phyloP scores from a whole-genome alignment of 2,888 invertebrate genomes.

The Pemphredon lugubris region DNA sequence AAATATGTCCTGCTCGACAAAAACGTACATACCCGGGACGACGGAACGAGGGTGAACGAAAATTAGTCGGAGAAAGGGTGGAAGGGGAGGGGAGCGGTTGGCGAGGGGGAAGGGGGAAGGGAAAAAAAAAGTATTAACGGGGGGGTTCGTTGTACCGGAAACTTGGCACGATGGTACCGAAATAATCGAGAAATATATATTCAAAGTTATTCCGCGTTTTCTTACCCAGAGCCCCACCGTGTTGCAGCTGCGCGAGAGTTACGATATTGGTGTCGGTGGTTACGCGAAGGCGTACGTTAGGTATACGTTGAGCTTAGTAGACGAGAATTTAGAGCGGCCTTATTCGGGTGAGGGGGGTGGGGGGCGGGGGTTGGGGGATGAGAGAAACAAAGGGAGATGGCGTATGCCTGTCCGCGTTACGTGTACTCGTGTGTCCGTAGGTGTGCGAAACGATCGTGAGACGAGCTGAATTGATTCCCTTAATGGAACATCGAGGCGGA shows the following conservation, averaged over 20 bases:
- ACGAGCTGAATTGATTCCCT: conserved; percentile 51
- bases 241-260: conserved; percentile 64
- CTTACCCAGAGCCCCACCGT: conserved; percentile 74
- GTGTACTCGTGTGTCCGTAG: conserved; percentile 11
- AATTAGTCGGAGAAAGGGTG: no score
- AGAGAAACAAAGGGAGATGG: conserved; percentile 46
- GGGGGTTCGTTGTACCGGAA: conserved; percentile 20
- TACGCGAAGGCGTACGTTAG: conserved; percentile 40
- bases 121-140: no score
- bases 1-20: no score
- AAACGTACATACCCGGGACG: no score
- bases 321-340: conserved; percentile 65
- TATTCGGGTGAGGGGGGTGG: no score
- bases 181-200: conserved; percentile 64
- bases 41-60: no score
- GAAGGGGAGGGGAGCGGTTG: no score
- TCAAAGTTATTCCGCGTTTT: conserved; percentile 65
- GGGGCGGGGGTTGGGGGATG: no score
- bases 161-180: conserved; percentile 31
- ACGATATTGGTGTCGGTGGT: conserved; percentile 62
- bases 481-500: conserved; percentile 37
- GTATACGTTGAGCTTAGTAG: conserved; percentile 43
- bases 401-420: conserved; percentile 6
- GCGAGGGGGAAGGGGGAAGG: no score
- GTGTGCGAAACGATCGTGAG: conserved; percentile 58